These are phyloP conservation scores for Muscidifurax raptorellus DNA, from an alignment of 1,140 invertebrate species.

Conservation along the genomic window DNA sequence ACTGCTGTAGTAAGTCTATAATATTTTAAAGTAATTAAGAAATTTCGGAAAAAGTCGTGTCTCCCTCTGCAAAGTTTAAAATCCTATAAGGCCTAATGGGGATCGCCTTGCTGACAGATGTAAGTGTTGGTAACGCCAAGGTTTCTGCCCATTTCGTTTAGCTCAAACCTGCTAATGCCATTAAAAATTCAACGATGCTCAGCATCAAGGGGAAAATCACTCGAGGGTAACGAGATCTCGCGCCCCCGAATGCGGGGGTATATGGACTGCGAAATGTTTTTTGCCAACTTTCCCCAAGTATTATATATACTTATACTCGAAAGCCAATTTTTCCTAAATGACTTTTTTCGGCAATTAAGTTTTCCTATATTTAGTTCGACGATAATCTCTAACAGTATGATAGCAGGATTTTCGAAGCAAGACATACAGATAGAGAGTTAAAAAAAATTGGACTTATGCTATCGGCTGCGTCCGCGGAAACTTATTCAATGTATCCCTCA, in stretches of 20 bases:
- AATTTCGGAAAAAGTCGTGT: slow-evolving; percentile 62
- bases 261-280: slow-evolving; percentile 31
- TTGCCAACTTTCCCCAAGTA: slow-evolving; percentile 10
- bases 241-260: neutral
- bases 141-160: slow-evolving; percentile 60
- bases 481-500: no score
- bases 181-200: slow-evolving; percentile 52
- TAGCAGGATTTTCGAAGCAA: no score
- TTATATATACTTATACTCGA: neutral
- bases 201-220: slow-evolving; percentile 21
- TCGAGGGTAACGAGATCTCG: slow-evolving; percentile 31
- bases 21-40: neutral
- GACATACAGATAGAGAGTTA: no score
- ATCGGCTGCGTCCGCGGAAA: no score
- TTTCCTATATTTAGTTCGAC: neutral
- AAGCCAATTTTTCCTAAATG: slow-evolving; percentile 32
- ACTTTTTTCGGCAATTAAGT: slow-evolving; percentile 33
- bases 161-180: slow-evolving; percentile 48
- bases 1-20: no score
- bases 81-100: slow-evolving; percentile 62
- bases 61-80: slow-evolving; percentile 54
- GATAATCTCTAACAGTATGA: no score
- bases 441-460: no score
- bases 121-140: slow-evolving; percentile 63
- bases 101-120: slow-evolving; percentile 62